Evolutionary conservation across 1,140 invertebrate genomes (phyloP).

Genomic region (Drosophila lacertosa): DNA sequence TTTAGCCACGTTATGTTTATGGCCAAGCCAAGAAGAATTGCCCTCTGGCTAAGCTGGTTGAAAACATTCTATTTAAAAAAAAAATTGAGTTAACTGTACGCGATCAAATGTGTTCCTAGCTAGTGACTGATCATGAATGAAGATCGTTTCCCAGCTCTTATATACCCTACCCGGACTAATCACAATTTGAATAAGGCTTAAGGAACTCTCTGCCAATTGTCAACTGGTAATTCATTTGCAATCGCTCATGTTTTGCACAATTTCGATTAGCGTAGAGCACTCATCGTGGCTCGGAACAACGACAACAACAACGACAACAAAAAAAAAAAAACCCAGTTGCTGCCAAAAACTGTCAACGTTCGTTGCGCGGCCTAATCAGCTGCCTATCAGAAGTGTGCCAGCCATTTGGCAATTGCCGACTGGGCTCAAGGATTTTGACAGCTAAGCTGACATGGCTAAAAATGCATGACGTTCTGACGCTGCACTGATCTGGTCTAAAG

Average conservation of each 20-base stretch:
- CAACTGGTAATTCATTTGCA: constrained; percentile 10
- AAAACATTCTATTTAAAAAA: too few relatives aligned
- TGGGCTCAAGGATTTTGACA: constrained; percentile 75
- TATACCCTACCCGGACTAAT: too few relatives aligned
- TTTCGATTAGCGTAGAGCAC: constrained; percentile 20
- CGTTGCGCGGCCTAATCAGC: constrained; percentile 60
- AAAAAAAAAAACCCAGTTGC: neutral
- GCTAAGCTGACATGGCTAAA: constrained; percentile 74
- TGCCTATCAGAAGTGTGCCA: constrained; percentile 52
- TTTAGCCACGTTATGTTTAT: neutral
- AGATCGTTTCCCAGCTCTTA: constrained; percentile 9
- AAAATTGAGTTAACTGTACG: too few relatives aligned
- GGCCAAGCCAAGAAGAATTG: neutral
- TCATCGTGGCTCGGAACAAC: constrained; percentile 15
- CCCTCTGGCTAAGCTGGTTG: too few relatives aligned
- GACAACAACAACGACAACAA: constrained; percentile 10
- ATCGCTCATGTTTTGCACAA: constrained; percentile 20
- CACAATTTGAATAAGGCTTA: too few relatives aligned
- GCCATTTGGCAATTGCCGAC: constrained; percentile 64
- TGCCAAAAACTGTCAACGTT: constrained; percentile 65
- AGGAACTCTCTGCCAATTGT: neutral
- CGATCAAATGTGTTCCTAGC: too few relatives aligned
- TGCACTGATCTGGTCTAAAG: constrained; percentile 53
- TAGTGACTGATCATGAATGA: too few relatives aligned
- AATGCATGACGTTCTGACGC: constrained; percentile 34